Conservation (phyloP, 2,797 vertebrate species). For the Scomberomorus guttatus region DNA sequence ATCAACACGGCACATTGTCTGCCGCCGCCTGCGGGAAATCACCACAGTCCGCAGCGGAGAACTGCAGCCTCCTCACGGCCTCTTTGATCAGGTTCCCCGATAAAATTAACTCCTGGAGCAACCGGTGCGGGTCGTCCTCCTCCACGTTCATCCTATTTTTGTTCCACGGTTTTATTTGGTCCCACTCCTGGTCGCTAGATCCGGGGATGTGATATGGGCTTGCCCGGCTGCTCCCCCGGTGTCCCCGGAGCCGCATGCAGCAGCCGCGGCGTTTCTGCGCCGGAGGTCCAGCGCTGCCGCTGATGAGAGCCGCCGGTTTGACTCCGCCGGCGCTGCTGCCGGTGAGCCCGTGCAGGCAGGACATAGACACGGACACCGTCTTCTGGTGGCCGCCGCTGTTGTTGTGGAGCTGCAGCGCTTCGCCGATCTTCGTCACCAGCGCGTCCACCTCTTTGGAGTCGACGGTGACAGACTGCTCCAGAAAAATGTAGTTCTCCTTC, state of each 20-base stretch:
- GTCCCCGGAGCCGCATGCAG: conserved; percentile 80
- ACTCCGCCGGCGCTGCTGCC: conserved; percentile 48
- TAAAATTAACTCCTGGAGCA: conserved; percentile 93
- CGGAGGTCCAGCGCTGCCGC: conserved; percentile 30
- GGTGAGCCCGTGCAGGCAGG: conserved; percentile 81
- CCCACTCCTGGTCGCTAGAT: conserved; percentile 83
- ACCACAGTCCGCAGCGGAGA: conserved; percentile 82
- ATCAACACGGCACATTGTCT: conserved; percentile 76
- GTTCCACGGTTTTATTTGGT: conserved; percentile 82
- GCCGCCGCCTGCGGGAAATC: conserved; percentile 70
- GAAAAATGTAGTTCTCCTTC: conserved; percentile 90
- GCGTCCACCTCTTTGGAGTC: conserved; percentile 93
- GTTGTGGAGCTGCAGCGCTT: conserved; percentile 92
- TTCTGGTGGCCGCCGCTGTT: conserved; percentile 77
- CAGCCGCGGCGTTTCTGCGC: conserved; percentile 71
- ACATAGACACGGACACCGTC: conserved; percentile 72
- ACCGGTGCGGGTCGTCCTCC: conserved; percentile 85
- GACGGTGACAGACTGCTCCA: conserved; percentile 91
- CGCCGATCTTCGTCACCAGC: conserved; percentile 92
- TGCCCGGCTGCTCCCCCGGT: conserved; percentile 81
- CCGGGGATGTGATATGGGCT: conserved; percentile 85
- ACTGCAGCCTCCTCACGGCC: conserved; percentile 92
- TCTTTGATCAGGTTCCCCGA: conserved; percentile 97
- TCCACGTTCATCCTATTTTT: conserved; percentile 70
- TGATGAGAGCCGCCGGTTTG: conserved; percentile 56